Base-by-base conservation (phyloP, 2,113 vertebrate genomes). In the Phocoena sinus region DNA sequence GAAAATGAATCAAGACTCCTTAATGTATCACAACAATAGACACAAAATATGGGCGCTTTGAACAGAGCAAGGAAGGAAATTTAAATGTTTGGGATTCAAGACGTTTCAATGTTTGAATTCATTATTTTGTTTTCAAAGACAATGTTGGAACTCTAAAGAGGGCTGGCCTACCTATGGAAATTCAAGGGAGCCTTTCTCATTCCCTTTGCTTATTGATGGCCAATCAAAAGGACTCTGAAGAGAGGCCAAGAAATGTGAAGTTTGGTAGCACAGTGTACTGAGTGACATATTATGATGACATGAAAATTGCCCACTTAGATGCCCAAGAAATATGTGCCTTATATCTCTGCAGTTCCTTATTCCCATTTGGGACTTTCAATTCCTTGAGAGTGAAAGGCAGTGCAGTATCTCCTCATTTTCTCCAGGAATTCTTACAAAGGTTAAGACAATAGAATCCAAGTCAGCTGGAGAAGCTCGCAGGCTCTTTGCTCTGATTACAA, bases 101-200 rank as follows among this genome's bases (percentile, higher is more conserved):
- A 77, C 50, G 62, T 17, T 47, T 3, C n/a, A 83, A 53, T 83
- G 56, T 21, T 73, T 68, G 26, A 93, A 96, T 91, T 85, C 25
- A 56, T 82, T 23, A n/a, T 65, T 93, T 86, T 79, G 21, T 85
- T 83, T 89, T 86, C 77, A 92, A 96, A 94, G 62, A 82, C 58
- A 89, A 74, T 68, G 67, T 60, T 38, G 93, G 88, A 77, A 44
- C 28, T 74, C 70, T 80, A 77, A 76, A 62, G n/a, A 50, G 20
- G 8, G 8, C 44, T 71, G 4, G 28, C 5, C 8, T 70, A 89
- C 56, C 47, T 86, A 91, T 68, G 60, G 41, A 91, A 93, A 96
- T 82, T 82, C 74, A 92, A 68, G 9, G 9, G 2, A 73, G 15
- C 20, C 21, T 70, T 74, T 86, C 60, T 88, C 44, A 70, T 41